Conservation (phyloP, 2,888 invertebrate species). For the Silvanus unidentatus region DNA sequence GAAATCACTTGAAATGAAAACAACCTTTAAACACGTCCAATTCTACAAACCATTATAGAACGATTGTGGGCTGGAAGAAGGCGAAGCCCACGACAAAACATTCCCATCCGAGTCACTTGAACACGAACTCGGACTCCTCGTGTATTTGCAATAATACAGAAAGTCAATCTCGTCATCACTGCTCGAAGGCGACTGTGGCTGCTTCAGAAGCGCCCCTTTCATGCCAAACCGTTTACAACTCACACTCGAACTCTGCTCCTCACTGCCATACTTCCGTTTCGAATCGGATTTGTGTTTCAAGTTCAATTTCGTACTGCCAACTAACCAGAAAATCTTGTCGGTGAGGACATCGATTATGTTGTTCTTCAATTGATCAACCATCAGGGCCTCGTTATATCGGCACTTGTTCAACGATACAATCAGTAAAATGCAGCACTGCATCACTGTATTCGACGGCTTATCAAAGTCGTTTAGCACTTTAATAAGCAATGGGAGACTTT, state of each 20-base stretch:
- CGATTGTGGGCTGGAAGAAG: slow-evolving; percentile 20
- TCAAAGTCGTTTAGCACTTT: slow-evolving; percentile 30
- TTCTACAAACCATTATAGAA: slow-evolving; percentile 18
- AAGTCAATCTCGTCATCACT: slow-evolving; percentile 27
- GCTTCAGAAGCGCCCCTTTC: too few species aligned
- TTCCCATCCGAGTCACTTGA: slow-evolving; percentile 27
- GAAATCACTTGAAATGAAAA: slow-evolving; percentile 3
- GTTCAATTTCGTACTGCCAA: slow-evolving; percentile 19
- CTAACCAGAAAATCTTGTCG: slow-evolving; percentile 34
- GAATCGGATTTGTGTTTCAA: slow-evolving; percentile 14
- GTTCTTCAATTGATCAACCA: slow-evolving; percentile 32
- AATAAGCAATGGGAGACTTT: slow-evolving; percentile 31
- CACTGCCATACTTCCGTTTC: slow-evolving; percentile 20
- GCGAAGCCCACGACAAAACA: slow-evolving; percentile 23
- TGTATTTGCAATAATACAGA: slow-evolving; percentile 6
- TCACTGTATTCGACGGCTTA: slow-evolving; percentile 22
- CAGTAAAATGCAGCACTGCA: slow-evolving; percentile 36
- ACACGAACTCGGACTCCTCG: slow-evolving; percentile 25
- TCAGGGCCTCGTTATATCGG: slow-evolving; percentile 32
- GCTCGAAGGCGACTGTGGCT: slow-evolving; percentile 12
- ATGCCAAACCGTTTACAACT: neutral
- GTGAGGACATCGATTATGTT: slow-evolving; percentile 32
- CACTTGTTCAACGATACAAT: slow-evolving; percentile 36
- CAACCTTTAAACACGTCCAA: neutral
- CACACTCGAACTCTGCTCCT: slow-evolving; percentile 10